Evolutionary conservation across 2,888 invertebrate genomes (phyloP), one percentile per base, ranked within the genome.

Genomic region (Parapristionchus giblindavisi): DNA sequence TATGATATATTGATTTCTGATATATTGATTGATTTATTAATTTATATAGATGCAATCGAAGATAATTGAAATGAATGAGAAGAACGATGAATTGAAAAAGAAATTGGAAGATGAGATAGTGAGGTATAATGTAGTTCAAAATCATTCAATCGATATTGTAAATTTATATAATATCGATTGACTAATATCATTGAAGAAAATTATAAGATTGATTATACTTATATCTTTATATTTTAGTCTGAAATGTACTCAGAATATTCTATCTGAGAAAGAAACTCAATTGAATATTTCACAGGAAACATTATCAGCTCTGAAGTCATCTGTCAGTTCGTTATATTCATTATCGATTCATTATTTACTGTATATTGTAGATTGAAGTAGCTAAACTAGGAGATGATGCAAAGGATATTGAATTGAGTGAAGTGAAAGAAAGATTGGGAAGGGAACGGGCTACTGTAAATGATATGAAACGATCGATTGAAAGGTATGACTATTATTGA

Each of bases 381-480:
- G 52, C 70, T 1, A 36, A 68, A 27, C 24, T 70, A 40, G 54
- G 70, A 32, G 54, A 54, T 38, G 54, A 70, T 38, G 70, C 34
- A 38, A 70, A 8, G 27, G 54, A 27, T 27, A 36, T 24, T 27
- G 54, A 70, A 27, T 54, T 54, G 54, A 36, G 5, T 27, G 32
- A 17, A 36, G 54, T 38, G 17, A 70, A 70, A 54, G 70, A 70
- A 21, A 54, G 54, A 70, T 38, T 70, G 36, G 70, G 14, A 3
- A 70, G 21, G 11, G 52, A 70, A 17, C 52, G 70, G 34, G 40
- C 54, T 2, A 54, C 2, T 21, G n/a, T 3, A 14, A 27, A 70
- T 40, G 70, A 54, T 32, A 36, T 38, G 54, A 70, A 54, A 36
- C 52, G 54, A 11, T 54, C 3, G 54, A 54, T 38, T 52, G 70